Evolutionary conservation across 2,113 vertebrate genomes (phyloP).

Genomic region (Indri indri): DNA sequence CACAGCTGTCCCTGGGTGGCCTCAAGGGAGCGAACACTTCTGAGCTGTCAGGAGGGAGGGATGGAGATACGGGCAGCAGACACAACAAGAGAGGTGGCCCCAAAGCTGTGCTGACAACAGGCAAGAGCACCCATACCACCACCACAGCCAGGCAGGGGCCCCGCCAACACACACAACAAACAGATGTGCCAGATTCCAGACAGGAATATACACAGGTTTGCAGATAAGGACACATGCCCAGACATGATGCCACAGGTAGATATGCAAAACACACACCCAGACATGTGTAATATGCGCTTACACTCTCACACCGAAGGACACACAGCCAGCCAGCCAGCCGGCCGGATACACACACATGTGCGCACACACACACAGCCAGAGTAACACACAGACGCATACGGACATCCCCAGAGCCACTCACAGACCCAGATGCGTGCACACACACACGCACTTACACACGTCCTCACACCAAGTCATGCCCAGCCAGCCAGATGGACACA

Average conservation of each 20-base stretch:
- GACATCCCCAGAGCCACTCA: background rate
- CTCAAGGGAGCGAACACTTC: slow-evolving; percentile 49
- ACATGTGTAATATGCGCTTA: background rate
- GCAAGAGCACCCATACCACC: background rate
- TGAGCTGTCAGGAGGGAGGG: slow-evolving; percentile 50
- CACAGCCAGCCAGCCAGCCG: background rate
- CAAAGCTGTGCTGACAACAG: background rate
- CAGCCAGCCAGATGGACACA: background rate
- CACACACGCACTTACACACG: background rate
- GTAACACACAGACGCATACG: background rate
- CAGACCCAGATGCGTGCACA: background rate
- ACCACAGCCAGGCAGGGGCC: background rate
- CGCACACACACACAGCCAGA: background rate
- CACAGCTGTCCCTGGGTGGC: slow-evolving; percentile 54
- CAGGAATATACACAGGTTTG: background rate
- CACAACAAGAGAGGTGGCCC: slow-evolving; percentile 42
- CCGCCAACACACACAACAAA: background rate
- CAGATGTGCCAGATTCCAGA: background rate
- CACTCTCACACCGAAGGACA: background rate
- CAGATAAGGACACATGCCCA: background rate
- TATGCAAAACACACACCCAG: background rate
- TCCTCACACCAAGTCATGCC: background rate
- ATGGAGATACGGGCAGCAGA: background rate
- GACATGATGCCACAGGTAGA: background rate
- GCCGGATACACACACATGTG: background rate